Conservation (phyloP, 1,140 invertebrate genomes). For the Patella vulgata region DNA sequence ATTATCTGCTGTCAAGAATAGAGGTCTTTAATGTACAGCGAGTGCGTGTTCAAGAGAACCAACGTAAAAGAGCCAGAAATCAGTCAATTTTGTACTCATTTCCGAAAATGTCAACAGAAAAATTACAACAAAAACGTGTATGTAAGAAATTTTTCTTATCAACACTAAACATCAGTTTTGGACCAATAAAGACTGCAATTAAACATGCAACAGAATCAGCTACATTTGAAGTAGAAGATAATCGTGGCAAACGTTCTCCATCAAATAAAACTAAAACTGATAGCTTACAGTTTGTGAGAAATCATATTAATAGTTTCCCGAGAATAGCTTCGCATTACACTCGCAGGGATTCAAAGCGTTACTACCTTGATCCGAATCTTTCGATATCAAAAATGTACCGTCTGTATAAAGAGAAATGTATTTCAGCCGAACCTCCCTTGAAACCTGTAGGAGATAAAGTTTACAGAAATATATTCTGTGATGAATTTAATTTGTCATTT, state of each 20-base stretch:
- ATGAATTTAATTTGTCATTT: conserved; percentile 36
- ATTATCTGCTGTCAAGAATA: conserved; percentile 20
- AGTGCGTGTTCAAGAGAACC: conserved; percentile 8
- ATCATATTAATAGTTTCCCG: conserved; percentile 35
- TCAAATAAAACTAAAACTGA: conserved; percentile 23
- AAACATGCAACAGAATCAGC: conserved; percentile 11
- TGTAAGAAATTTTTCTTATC: conserved; percentile 29
- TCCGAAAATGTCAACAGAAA: conserved; percentile 2
- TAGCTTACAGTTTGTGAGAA: conserved; percentile 7
- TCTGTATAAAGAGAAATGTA: conserved; percentile 31
- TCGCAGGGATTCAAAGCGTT: conserved; percentile 21
- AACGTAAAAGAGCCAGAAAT: conserved; percentile 1
- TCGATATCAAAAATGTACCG: conserved; percentile 27
- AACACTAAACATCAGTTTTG: conserved; percentile 29
- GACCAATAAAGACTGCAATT: conserved; percentile 11
- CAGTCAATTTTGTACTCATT: conserved; percentile 9
- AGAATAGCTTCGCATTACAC: conserved; percentile 29
- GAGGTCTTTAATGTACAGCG: conserved; percentile 3
- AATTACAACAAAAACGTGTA: conserved; percentile 3
- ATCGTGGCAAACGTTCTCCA: conserved; percentile 18
- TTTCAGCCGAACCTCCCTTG: conserved; percentile 12
- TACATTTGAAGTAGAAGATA: conserved; percentile 18
- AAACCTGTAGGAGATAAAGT: conserved; percentile 9
- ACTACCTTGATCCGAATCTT: conserved; percentile 22
- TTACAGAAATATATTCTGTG: conserved; percentile 29